Evolutionary conservation across 2,113 vertebrate genomes (phyloP), one percentile per base, ranked within the genome.

Genomic region (Catharus bicknelli): DNA sequence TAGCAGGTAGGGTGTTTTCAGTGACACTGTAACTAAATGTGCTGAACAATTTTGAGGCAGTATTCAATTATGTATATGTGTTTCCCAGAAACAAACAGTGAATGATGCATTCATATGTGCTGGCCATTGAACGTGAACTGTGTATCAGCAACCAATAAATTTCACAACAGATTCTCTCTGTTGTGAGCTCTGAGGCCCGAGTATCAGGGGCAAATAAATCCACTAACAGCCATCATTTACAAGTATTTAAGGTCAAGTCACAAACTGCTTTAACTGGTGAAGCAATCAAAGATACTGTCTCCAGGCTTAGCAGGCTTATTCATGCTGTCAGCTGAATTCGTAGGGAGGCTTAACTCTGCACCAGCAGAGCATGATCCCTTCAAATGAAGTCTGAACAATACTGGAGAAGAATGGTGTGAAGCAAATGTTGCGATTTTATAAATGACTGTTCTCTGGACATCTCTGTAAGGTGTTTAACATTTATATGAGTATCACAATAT

Each of bases 181-280:
- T 18, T 62, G 40, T 47, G 22, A 93, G 43, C 54, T 64, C 57
- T 23, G 7, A 88, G 61, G 63, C 21, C 15, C 13, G 43, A 84
- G 42, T 40, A 82, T 43, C 11, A 2, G 32, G 47, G 25, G 1
- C 23, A 70, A 54, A 72, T 59, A 84, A 83, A 57, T 34, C 70
- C 66, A 76, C 91, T 73, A 91, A 69, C 40, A 58, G 73, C 59
- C 62, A 53, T 62, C 61, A 51, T 27, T 51, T 53, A 59, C 45
- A 45, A 87, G 70, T 94, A 93, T 94, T 91, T 94, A 63, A 68
- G 88, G 75, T 83, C 59, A 92, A 90, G 88, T 73, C 94, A 74
- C 8, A 10, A 95, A 88, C 88, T 89, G 74, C 86, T 95, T 27
- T 95, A 94, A 82, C 58, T 55, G 70, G 50, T 34, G 53, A 93